Evolutionary conservation across 2,113 vertebrate species (phyloP), one percentile per base, ranked within the genome.

Genomic region (Phrynosoma blainvillii): DNA sequence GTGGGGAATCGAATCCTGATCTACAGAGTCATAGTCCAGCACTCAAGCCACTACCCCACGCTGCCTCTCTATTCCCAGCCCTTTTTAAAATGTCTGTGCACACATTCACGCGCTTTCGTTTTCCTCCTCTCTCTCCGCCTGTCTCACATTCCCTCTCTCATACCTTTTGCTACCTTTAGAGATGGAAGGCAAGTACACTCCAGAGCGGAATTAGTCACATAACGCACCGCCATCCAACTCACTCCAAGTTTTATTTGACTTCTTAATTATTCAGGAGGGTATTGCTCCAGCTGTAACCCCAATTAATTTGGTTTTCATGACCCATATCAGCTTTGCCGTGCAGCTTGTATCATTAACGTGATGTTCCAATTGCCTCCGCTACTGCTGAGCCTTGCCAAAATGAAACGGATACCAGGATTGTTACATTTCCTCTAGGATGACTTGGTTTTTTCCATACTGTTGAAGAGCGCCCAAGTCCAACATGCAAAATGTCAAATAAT

Each of bases 321-420:
- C 94, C 89, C 90, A 27, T 70, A 7, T 27, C 2, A 9, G 82
- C 75, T 91, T 88, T 85, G 94, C 90, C 81, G 93, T 92, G 90
- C 93, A 52, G 94, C 80, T 32, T 76, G 88, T 81, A 78, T 94
- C 93, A 89, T 95, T 95, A 94, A 85, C 85, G 84, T 90, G 84
- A 89, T 87, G 30, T 89, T 95, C 93, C 94, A 92, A 89, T 92
- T 92, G 84, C 82, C 89, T 96, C 93, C 91, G 91, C 93, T 66
- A 74, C 71, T n/a, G 66, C 90, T 88, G 84, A 89, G 65, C 56
- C 76, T 18, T 66, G 93, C 95, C 94, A 93, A 85, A 85, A 65
- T 12, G 21, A 92, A 91, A 84, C 14, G 1, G 82, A 23, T 20
- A n/a, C 78, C 20, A 1, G 18, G 32, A 20, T 56, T 5, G 1